Percentiles rank a stretch among this genome's conserved stretches.
Evolutionary conservation across 2,888 invertebrate genomes (phyloP).

Genomic region (Opisthograptis luteolata): DNA sequence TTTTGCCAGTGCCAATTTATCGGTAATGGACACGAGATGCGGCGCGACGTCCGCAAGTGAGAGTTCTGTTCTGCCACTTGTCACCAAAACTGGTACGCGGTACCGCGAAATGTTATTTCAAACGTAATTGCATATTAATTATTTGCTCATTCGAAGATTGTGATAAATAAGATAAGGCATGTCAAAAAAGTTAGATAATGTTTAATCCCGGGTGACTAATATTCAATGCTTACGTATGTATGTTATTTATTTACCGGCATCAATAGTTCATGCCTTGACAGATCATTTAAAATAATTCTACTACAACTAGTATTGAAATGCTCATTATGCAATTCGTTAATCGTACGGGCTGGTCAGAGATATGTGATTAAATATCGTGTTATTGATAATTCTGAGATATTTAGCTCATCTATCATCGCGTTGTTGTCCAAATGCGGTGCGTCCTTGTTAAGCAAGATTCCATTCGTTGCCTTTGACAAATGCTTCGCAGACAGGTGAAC

Average conservation of each 20-base stretch:
- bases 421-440: conserved; percentile 6
- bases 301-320: conserved; percentile 11
- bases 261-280: conserved; percentile 22
- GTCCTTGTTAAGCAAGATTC: conserved; percentile 18
- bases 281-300: conserved; percentile 26
- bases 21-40: conserved; percentile 71
- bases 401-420: conserved; percentile 9
- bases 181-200: conserved; percentile 29
- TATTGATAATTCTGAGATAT: conserved; percentile 11
- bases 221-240: conserved; percentile 21
- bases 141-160: conserved; percentile 46
- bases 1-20: conserved; percentile 78
- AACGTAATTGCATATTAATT: conserved; percentile 62
- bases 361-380: conserved; percentile 17
- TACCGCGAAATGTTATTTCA: conserved; percentile 58
- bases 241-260: conserved; percentile 14
- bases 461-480: conserved; percentile 21
- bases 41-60: conserved; percentile 79
- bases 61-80: conserved; percentile 81
- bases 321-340: conserved; percentile 19
- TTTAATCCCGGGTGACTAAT: conserved; percentile 21
- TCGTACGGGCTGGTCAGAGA: conserved; percentile 8
- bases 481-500: conserved; percentile 26
- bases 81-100: conserved; percentile 79
- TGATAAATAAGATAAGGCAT: conserved; percentile 24